Evolutionary conservation across 2,888 invertebrate genomes (phyloP).

Genomic region (Dysmachus trigonus): DNA sequence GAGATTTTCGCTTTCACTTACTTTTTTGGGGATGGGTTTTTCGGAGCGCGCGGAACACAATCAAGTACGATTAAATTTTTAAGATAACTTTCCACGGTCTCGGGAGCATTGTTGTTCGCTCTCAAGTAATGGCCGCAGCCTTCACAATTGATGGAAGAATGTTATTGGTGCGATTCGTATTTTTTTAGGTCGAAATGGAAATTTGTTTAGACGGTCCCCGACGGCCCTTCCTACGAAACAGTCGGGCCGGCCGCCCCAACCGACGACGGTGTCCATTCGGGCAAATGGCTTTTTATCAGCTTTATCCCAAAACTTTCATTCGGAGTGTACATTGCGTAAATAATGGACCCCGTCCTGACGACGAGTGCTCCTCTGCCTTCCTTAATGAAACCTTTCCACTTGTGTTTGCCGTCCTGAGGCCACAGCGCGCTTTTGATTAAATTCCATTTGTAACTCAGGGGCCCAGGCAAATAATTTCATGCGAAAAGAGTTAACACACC

Average conservation of each 20-base stretch:
- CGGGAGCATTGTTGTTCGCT: background rate
- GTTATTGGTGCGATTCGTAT: background rate
- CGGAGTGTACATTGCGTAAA: background rate
- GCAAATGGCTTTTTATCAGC: background rate
- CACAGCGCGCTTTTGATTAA: background rate
- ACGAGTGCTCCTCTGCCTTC: too few species aligned
- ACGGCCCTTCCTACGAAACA: background rate
- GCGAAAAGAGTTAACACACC: background rate
- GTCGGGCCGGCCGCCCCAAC: too few species aligned
- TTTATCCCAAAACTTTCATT: background rate
- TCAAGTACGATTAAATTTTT: conserved; percentile 30
- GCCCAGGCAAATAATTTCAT: background rate
- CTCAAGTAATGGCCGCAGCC: background rate
- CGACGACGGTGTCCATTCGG: background rate
- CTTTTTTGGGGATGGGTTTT: background rate
- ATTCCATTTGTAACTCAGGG: background rate
- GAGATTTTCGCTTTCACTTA: conserved; percentile 20
- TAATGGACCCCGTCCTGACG: background rate
- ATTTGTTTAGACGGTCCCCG: background rate
- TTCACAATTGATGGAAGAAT: background rate
- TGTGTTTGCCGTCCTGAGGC: background rate
- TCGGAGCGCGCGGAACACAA: background rate
- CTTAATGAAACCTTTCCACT: background rate
- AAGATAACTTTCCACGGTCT: background rate
- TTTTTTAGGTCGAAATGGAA: background rate